Percentiles rank a stretch among this genome's conserved stretches.
phyloP scores from a whole-genome alignment of 1,140 invertebrate genomes.

The Melipona quadrifasciata region DNA sequence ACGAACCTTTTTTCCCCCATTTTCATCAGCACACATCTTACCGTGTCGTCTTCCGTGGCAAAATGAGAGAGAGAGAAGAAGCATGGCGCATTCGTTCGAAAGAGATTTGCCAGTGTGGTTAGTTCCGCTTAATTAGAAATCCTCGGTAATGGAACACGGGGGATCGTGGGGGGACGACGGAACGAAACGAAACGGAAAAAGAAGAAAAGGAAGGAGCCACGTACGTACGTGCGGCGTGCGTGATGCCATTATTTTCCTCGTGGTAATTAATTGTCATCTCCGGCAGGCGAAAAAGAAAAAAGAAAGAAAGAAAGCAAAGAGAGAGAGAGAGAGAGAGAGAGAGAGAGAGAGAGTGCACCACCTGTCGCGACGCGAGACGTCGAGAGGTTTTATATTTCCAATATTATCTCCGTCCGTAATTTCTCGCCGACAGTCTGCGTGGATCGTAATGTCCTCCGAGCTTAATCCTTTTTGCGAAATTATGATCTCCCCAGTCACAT shows the following conservation, averaged over 20 bases:
- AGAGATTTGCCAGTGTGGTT: constrained; percentile 4
- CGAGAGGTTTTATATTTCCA: constrained; percentile 60
- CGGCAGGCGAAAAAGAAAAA: neutral
- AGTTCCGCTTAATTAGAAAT: constrained; percentile 41
- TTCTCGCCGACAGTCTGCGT: constrained; percentile 36
- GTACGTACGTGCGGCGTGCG: neutral
- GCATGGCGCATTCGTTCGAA: neutral
- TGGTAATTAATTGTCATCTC: constrained; percentile 60
- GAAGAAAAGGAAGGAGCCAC: neutral
- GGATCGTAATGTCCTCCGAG: constrained; percentile 41
- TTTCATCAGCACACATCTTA: neutral
- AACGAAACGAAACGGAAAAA: too few species aligned
- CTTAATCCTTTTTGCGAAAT: constrained; percentile 61
- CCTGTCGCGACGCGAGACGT: constrained; percentile 52
- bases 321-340: neutral
- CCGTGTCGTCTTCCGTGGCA: neutral
- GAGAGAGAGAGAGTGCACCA: constrained; percentile 12
- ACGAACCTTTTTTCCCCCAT: neutral
- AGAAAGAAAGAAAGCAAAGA: neutral
- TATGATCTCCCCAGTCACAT: constrained; percentile 56
- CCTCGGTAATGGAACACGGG: constrained; percentile 13
- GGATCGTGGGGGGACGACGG: too few species aligned
- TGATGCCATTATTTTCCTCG: constrained; percentile 49
- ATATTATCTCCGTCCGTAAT: constrained; percentile 63
- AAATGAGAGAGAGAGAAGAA: neutral